phyloP scores from a whole-genome alignment of 1,140 invertebrate species.

The Brachystomella parvula region DNA sequence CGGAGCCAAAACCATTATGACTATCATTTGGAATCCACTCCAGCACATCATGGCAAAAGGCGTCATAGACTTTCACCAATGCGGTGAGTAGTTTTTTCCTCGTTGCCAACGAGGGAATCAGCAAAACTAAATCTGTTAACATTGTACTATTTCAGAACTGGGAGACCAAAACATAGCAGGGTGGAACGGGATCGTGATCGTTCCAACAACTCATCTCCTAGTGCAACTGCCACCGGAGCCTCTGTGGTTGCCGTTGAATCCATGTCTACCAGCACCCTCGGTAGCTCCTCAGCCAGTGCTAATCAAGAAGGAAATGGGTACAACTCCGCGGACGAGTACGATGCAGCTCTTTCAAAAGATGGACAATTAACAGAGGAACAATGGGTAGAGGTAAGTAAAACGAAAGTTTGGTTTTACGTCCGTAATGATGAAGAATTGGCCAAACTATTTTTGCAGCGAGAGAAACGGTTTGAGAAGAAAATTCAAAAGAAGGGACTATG shows the following conservation, averaged over 20 bases:
- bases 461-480: conserved; percentile 61
- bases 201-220: conserved; percentile 26
- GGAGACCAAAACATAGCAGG: conserved; percentile 29
- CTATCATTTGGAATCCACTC: conserved; percentile 45
- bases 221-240: background rate
- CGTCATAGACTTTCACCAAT: conserved; percentile 52
- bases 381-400: conserved; percentile 51
- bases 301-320: conserved; percentile 45
- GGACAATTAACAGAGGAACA: conserved; percentile 51
- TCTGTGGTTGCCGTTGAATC: background rate
- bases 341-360: conserved; percentile 46
- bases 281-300: conserved; percentile 28
- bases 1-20: conserved; percentile 44
- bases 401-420: no score
- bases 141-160: conserved; percentile 1
- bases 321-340: conserved; percentile 70
- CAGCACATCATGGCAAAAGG: conserved; percentile 52
- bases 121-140: background rate
- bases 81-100: conserved; percentile 41
- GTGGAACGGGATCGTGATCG: conserved; percentile 33
- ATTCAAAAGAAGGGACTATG: conserved; percentile 66
- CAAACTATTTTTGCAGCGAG: conserved; percentile 46
- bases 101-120: background rate
- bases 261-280: background rate
- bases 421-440: background rate